phyloP scores from a whole-genome alignment of 2,113 vertebrate genomes.

The Gadus chalcogrammus region DNA sequence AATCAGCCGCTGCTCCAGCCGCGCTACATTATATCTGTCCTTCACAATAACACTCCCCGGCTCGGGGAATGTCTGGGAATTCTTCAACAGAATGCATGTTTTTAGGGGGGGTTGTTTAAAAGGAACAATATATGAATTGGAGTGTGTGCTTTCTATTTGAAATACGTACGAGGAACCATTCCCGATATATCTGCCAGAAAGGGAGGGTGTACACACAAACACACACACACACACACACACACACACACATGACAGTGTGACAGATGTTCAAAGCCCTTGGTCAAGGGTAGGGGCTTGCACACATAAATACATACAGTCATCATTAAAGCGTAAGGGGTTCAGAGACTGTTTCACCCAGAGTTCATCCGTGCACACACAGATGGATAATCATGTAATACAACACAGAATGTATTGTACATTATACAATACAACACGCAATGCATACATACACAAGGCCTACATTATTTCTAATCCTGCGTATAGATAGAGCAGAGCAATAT shows the following conservation, averaged over 20 bases:
- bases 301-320: constrained; percentile 76
- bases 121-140: not conserved
- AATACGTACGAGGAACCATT: constrained; percentile 27
- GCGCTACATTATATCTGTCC: constrained; percentile 14
- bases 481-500: not conserved
- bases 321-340: constrained; percentile 96
- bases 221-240: constrained; percentile 9
- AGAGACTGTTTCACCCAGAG: constrained; percentile 82
- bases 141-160: not conserved
- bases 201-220: not conserved
- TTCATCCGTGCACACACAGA: constrained; percentile 78
- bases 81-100: not conserved
- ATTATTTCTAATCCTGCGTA: not conserved
- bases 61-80: not conserved
- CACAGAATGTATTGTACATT: not conserved
- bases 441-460: not conserved
- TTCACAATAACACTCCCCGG: constrained; percentile 32
- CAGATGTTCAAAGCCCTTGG: constrained; percentile 57
- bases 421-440: not conserved
- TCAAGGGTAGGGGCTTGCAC: constrained; percentile 50
- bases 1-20: constrained; percentile 33
- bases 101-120: not conserved
- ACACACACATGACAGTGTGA: constrained; percentile 22
- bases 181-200: no score
- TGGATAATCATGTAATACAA: constrained; percentile 6